Conservation (phyloP, 2,797 vertebrate genomes). For the Cichlasoma orientale region DNA sequence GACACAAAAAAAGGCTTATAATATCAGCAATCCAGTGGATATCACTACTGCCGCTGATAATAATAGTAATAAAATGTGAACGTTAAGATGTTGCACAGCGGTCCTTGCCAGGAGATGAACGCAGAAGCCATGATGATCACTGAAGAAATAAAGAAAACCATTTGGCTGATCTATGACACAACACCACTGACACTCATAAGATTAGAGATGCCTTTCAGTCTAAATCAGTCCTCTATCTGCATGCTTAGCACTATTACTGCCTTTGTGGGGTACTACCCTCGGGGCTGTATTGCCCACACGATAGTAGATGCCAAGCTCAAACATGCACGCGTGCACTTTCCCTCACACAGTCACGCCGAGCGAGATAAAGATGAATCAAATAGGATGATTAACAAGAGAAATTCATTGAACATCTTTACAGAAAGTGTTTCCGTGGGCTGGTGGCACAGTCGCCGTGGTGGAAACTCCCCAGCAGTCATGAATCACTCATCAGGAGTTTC, state of each 20-base stretch:
- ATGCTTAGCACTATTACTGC: conserved; percentile 75
- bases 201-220: conserved; percentile 68
- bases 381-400: conserved; percentile 59
- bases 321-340: conserved; percentile 17
- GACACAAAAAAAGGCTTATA: background rate
- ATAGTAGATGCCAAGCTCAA: conserved; percentile 48
- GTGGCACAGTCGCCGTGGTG: conserved; percentile 21
- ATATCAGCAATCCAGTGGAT: conserved; percentile 19
- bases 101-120: conserved; percentile 48
- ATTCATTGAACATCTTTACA: conserved; percentile 44
- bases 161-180: conserved; percentile 56
- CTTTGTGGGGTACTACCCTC: conserved; percentile 72
- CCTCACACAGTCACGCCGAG: conserved; percentile 27
- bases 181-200: conserved; percentile 58
- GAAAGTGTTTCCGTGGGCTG: conserved; percentile 43
- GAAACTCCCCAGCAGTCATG: conserved; percentile 38
- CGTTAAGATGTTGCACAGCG: conserved; percentile 28
- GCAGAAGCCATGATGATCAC: conserved; percentile 48
- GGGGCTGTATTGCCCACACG: conserved; percentile 65
- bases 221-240: conserved; percentile 72
- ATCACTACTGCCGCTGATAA: conserved; percentile 7
- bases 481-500: conserved; percentile 47
- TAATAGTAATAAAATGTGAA: conserved; percentile 39
- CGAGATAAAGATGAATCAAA: conserved; percentile 50
- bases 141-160: conserved; percentile 57